A percentile compares a stretch with the other conserved stretches of the same genome.
These are phyloP conservation scores for Archips crataeganus DNA, from an alignment of 2,888 invertebrate genomes.

Conservation along the genomic window DNA sequence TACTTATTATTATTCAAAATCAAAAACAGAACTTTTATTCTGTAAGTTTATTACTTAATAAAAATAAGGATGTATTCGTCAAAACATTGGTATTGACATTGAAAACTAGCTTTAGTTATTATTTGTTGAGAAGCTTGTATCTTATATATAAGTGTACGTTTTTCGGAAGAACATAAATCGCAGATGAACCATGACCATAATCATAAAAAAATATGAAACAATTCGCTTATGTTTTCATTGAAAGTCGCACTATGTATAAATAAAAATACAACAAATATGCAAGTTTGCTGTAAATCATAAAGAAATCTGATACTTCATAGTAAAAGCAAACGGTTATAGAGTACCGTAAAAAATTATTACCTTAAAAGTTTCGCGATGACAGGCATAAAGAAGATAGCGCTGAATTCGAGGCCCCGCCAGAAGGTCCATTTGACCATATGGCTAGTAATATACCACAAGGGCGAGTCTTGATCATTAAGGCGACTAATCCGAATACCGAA, in stretches of 20 bases:
- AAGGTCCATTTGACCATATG: constrained; percentile 75
- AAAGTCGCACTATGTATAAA: background rate
- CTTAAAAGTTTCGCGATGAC: constrained; percentile 61
- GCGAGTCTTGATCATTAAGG: constrained; percentile 63
- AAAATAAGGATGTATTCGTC: too few species aligned
- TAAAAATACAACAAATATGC: background rate
- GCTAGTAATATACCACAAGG: constrained; percentile 70
- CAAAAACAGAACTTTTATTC: too few species aligned
- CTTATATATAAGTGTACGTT: too few species aligned
- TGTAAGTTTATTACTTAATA: too few species aligned
- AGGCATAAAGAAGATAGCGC: constrained; percentile 67
- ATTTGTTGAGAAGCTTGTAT: background rate
- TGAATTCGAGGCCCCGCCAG: constrained; percentile 71
- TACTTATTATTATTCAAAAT: background rate
- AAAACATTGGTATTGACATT: background rate
- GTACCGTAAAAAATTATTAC: constrained; percentile 46
- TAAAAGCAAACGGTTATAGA: background rate
- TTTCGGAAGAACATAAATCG: background rate
- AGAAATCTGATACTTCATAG: background rate
- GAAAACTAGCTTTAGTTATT: background rate
- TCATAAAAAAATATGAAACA: background rate
- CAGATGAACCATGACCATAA: background rate
- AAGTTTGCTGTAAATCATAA: background rate
- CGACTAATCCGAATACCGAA: constrained; percentile 70
- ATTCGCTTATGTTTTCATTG: background rate